Conservation (phyloP, 30 jellyfish, hydroid and myxozoan species). For the Aurelia sp. region DNA sequence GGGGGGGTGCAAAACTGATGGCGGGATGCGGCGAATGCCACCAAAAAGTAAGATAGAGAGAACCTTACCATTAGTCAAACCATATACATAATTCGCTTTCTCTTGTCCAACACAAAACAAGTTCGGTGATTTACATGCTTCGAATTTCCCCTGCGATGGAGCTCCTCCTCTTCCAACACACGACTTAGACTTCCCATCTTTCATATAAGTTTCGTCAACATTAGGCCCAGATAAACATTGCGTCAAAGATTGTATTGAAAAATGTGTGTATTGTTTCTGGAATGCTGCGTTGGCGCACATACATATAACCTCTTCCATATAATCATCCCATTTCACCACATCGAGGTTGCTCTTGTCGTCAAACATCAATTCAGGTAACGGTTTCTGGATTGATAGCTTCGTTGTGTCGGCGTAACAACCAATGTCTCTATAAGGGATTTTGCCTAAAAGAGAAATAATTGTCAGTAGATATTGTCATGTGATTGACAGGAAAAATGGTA, state of each 20-base stretch:
- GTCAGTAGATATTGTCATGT: too few relatives aligned
- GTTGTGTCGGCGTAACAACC: conserved; percentile 91
- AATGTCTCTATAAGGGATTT: conserved; percentile 73
- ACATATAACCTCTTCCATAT: conserved; percentile 88
- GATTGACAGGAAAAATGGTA: too few relatives aligned
- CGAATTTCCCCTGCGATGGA: conserved; percentile 76
- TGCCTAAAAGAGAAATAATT: conserved; percentile 41
- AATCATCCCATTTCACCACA: conserved; percentile 74
- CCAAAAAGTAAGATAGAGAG: too few relatives aligned
- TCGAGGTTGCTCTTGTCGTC: conserved; percentile 88
- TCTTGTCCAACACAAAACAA: conserved; percentile 88
- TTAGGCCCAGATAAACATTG: conserved; percentile 93
- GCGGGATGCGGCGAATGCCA: too few relatives aligned
- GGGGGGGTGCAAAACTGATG: too few relatives aligned
- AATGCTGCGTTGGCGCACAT: conserved; percentile 89
- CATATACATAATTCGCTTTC: conserved; percentile 91
- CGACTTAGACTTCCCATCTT: conserved; percentile 79
- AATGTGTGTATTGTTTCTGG: conserved; percentile 79
- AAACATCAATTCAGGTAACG: conserved; percentile 85
- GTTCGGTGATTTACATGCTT: conserved; percentile 66
- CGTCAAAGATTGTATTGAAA: conserved; percentile 77
- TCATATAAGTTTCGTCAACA: conserved; percentile 78
- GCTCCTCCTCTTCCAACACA: conserved; percentile 93
- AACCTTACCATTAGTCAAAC: conserved; percentile 74
- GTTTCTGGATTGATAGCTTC: conserved; percentile 53